Evolutionary conservation across 2,888 invertebrate genomes (phyloP).

Genomic region (Vanessa cardui): DNA sequence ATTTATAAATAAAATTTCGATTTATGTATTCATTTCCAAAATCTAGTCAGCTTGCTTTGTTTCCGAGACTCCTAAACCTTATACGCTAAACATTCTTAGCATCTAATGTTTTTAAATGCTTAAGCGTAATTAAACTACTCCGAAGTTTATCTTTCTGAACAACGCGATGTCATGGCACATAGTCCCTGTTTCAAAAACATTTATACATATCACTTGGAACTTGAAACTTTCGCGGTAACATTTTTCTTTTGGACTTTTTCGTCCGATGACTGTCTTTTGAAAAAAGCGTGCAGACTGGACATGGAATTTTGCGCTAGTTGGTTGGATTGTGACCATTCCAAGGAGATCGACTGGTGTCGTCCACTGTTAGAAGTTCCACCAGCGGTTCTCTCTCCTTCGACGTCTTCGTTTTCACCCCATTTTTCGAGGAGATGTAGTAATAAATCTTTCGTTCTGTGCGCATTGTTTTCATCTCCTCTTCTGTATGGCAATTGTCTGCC

Average conservation of each 20-base stretch:
- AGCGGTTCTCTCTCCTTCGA: slow-evolving; percentile 75
- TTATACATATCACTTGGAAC: slow-evolving; percentile 52
- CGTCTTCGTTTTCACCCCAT: slow-evolving; percentile 86
- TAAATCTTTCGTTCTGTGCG: slow-evolving; percentile 89
- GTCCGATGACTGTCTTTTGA: slow-evolving; percentile 84
- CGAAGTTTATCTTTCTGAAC: slow-evolving; percentile 47
- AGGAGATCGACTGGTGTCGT: slow-evolving; percentile 87
- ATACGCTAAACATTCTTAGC: slow-evolving; percentile 3
- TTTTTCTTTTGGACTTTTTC: slow-evolving; percentile 74
- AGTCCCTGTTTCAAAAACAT: slow-evolving; percentile 50
- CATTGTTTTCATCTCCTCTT: slow-evolving; percentile 81
- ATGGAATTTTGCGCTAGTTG: slow-evolving; percentile 89
- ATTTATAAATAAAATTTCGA: slow-evolving; percentile 8
- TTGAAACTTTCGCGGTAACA: slow-evolving; percentile 55
- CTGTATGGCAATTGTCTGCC: slow-evolving; percentile 74
- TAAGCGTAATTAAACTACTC: slow-evolving; percentile 31
- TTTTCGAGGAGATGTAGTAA: slow-evolving; percentile 88
- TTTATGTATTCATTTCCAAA: background rate
- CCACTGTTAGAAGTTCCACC: slow-evolving; percentile 77
- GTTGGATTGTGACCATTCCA: slow-evolving; percentile 89
- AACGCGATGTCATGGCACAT: slow-evolving; percentile 70
- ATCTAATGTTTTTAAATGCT: slow-evolving; percentile 17
- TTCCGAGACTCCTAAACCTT: slow-evolving; percentile 16
- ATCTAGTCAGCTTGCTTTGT: slow-evolving; percentile 6
- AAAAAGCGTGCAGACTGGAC: slow-evolving; percentile 91